Base-by-base conservation (phyloP, 2,888 invertebrate species). In the Beris morrisii region DNA sequence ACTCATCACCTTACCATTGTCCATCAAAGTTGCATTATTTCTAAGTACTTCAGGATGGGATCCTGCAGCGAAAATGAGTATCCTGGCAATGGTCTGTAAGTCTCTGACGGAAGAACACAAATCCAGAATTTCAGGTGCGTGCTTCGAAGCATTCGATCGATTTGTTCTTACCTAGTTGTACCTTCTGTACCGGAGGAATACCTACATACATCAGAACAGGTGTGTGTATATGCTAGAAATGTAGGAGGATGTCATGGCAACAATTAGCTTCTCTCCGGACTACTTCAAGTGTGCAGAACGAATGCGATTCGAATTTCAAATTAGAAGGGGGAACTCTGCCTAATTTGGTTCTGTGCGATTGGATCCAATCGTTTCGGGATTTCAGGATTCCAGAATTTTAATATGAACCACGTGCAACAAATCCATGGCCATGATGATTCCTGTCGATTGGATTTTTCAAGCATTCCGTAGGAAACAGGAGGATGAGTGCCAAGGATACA, bases 251-350 rank as follows among this genome's bases (percentile, higher is more conserved):
- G 32, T 58, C 66, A 69, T 69, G 58, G 68, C 59, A 69, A 69
- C 68, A 69, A 69, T 69, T 69, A 69, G 66, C 66, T 61, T 52
- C 61, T 64, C 61, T 64, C 32, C 64, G 53, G 50, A 58, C 58
- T 48, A 54, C 59, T 54, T 64, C 64, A 58, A 69, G 66, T 68
- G 66, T 66, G 66, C 64, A 54, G 59, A 69, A 64, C 68, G 64
- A 69, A 69, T 66, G 64, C 64, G 66, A 69, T 66, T 69, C 68
- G 64, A 69, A 69, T 69, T 69, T 69, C 68, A 69, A 69, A 69
- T 69, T 64, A 69, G 61, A 56, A 57, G 28, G 54, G 59, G 44
- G 22, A 22, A 38, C 54, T 66, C 52, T 64, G 46, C 55, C 45
- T 54, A 53, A 52, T 63, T 52, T 43, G 46, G 22, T 58, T 58